Conservation (phyloP, 2,888 invertebrate species). For the Nephrotoma flavescens region DNA sequence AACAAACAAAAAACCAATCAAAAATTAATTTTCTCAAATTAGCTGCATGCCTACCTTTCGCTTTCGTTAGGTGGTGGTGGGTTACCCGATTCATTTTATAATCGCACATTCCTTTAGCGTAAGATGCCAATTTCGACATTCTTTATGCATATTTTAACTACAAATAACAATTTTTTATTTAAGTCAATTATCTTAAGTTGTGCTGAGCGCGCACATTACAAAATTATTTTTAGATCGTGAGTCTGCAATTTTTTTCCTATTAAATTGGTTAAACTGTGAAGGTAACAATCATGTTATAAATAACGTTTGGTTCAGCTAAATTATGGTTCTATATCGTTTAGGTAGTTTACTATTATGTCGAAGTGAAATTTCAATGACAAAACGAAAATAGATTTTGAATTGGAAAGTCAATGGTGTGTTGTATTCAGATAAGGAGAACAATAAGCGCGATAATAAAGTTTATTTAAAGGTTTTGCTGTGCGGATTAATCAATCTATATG, state of each 20-base stretch:
- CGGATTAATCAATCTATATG: no score
- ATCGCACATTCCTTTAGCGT: neutral
- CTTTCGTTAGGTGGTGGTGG: neutral
- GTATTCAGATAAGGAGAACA: neutral
- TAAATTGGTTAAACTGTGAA: neutral
- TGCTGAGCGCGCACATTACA: neutral
- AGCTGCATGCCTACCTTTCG: neutral
- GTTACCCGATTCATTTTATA: neutral
- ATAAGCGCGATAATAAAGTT: neutral
- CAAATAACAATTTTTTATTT: neutral
- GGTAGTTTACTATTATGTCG: neutral
- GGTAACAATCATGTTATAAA: neutral
- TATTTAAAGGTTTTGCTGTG: no score
- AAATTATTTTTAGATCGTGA: neutral
- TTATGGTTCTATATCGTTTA: neutral
- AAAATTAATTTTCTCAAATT: neutral
- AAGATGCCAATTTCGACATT: neutral
- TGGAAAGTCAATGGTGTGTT: neutral
- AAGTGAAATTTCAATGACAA: neutral
- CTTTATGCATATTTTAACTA: neutral
- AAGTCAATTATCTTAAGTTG: neutral
- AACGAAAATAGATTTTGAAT: neutral
- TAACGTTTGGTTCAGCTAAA: neutral
- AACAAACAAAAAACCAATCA: neutral
- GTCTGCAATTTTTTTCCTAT: neutral